Percentiles rank a stretch among this genome's conserved stretches.
Conservation (phyloP, 1,140 invertebrate species). For the Drosophila nannoptera region DNA sequence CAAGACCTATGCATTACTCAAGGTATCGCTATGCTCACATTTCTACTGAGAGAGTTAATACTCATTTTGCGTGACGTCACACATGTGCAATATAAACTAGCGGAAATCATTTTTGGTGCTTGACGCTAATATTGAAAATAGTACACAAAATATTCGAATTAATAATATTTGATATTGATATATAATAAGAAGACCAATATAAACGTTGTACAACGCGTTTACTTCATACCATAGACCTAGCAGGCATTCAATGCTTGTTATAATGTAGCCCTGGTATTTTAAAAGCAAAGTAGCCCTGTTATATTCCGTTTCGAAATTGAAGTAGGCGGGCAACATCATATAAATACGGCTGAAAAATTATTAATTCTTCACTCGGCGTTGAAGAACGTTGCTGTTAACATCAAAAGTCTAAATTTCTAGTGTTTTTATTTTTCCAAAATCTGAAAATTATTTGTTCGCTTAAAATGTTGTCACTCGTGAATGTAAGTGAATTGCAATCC, state of each 20-base stretch:
- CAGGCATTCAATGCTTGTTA: not conserved
- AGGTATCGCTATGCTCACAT: conserved; percentile 9
- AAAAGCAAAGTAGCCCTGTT: conserved; percentile 13
- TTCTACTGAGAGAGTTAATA: conserved; percentile 15
- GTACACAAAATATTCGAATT: too few species aligned
- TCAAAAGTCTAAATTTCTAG: conserved; percentile 20
- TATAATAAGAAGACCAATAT: too few species aligned
- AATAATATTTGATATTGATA: too few species aligned
- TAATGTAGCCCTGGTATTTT: conserved; percentile 1
- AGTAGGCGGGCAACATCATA: conserved; percentile 30
- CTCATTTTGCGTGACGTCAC: conserved; percentile 12
- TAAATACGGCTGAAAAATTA: not conserved
- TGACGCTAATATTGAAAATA: not conserved
- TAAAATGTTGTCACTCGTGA: conserved; percentile 23
- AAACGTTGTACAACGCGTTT: not conserved
- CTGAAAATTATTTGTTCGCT: conserved; percentile 6
- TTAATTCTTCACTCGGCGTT: conserved; percentile 4
- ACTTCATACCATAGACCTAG: conserved; percentile 10
- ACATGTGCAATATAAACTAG: not conserved
- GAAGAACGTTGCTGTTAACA: not conserved
- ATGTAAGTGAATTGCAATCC: conserved; percentile 26
- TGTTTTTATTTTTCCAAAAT: not conserved
- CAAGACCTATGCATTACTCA: not conserved
- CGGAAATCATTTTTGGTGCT: not conserved
- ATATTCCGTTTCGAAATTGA: conserved; percentile 1